Conservation (phyloP, 2,888 invertebrate genomes). For the Epinotia bilunana region DNA sequence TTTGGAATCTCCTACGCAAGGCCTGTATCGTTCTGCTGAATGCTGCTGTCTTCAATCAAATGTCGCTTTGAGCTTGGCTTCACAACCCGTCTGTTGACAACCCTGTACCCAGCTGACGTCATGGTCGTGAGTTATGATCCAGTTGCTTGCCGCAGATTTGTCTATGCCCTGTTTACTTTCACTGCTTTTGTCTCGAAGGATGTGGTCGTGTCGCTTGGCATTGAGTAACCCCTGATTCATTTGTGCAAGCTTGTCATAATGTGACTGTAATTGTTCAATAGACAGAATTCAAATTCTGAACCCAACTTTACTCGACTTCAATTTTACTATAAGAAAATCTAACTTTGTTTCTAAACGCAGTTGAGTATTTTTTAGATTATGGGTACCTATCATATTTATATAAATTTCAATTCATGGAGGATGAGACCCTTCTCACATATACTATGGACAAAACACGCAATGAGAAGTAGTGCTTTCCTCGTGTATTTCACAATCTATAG, state of each 20-base stretch:
- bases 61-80: background rate
- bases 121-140: slow-evolving; percentile 41
- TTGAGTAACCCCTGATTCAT: slow-evolving; percentile 21
- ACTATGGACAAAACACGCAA: too few species aligned
- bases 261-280: background rate
- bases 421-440: too few species aligned
- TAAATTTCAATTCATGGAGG: too few species aligned
- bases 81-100: background rate
- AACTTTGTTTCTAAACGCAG: background rate
- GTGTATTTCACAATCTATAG: background rate
- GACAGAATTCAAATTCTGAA: background rate
- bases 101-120: slow-evolving; percentile 22
- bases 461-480: too few species aligned
- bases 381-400: too few species aligned
- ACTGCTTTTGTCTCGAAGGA: slow-evolving; percentile 33
- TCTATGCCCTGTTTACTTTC: slow-evolving; percentile 36
- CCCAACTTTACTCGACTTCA: background rate
- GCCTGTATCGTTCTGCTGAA: background rate
- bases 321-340: background rate
- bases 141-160: slow-evolving; percentile 30
- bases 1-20: background rate
- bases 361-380: background rate
- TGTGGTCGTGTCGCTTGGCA: slow-evolving; percentile 19
- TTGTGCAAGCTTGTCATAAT: slow-evolving; percentile 4
- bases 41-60: background rate